phyloP scores from a whole-genome alignment of 2,888 invertebrate genomes.

The Rhingia rostrata region DNA sequence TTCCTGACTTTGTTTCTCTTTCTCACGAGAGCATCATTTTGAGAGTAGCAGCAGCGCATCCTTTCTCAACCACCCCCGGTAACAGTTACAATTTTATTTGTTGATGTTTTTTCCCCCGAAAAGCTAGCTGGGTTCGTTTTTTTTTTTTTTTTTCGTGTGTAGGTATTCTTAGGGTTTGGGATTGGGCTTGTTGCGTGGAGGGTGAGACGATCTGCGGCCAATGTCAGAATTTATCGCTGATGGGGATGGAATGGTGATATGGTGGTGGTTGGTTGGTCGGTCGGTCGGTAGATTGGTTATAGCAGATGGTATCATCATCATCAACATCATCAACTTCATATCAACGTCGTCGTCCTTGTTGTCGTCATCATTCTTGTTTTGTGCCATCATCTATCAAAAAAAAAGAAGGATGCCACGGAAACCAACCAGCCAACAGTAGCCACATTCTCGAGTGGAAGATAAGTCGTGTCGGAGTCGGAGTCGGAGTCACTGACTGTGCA shows the following conservation, averaged over 20 bases:
- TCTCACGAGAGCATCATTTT: constrained; percentile 60
- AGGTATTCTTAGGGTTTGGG: too few relatives aligned
- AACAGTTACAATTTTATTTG: constrained; percentile 37
- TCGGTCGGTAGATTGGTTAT: constrained; percentile 40
- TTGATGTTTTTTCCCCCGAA: constrained; percentile 42
- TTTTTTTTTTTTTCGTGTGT: constrained; percentile 33
- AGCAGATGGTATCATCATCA: constrained; percentile 68
- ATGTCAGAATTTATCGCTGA: constrained; percentile 68
- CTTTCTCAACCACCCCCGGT: constrained; percentile 51
- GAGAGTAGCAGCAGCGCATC: constrained; percentile 59
- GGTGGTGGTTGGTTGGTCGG: constrained; percentile 43
- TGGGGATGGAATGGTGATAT: constrained; percentile 27
- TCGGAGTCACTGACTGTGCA: constrained; percentile 73
- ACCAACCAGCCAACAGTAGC: constrained; percentile 71
- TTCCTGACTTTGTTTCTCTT: constrained; percentile 71
- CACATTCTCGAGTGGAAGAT: constrained; percentile 68
- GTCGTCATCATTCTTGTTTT: constrained; percentile 69
- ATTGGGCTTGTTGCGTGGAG: constrained; percentile 50
- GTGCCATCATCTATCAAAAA: constrained; percentile 70
- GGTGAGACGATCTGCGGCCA: constrained; percentile 64
- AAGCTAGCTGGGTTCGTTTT: constrained; percentile 58
- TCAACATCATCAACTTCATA: constrained; percentile 53
- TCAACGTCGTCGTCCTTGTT: constrained; percentile 70
- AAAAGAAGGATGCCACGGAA: constrained; percentile 60
- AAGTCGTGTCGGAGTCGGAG: constrained; percentile 66